These are phyloP conservation scores for Monomorium pharaonis DNA, from an alignment of 1,140 invertebrate species.

Conservation along the genomic window DNA sequence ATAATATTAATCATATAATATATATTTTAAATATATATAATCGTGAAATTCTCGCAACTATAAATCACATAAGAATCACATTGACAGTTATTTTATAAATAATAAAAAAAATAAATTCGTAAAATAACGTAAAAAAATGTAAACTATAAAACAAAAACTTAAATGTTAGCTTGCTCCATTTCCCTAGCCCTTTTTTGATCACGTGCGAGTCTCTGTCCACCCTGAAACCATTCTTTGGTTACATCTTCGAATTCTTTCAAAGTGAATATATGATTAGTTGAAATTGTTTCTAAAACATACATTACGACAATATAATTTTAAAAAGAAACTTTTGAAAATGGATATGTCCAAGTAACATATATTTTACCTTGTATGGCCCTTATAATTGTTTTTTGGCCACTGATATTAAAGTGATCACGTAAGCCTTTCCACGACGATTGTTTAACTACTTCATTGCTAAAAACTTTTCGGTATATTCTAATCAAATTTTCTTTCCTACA, in stretches of 20 bases:
- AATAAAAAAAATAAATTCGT: too few species aligned
- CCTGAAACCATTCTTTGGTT: slow-evolving; percentile 13
- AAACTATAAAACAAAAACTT: too few species aligned
- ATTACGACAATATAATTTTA: neutral
- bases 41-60: too few species aligned
- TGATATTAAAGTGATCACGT: neutral
- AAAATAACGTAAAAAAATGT: too few species aligned
- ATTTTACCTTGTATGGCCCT: slow-evolving; percentile 22
- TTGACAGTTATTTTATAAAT: too few species aligned
- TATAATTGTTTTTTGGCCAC: neutral
- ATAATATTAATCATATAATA: too few species aligned
- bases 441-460: slow-evolving; percentile 8
- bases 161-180: too few species aligned
- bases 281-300: neutral
- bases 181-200: too few species aligned
- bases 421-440: slow-evolving; percentile 8
- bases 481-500: slow-evolving; percentile 21
- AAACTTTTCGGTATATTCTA: neutral
- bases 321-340: too few species aligned
- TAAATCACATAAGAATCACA: too few species aligned
- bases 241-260: neutral
- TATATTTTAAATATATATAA: too few species aligned
- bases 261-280: neutral
- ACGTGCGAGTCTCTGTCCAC: neutral
- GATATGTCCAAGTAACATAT: too few species aligned